Conservation (phyloP, 2,888 invertebrate genomes). For the Orthosia cruda region DNA sequence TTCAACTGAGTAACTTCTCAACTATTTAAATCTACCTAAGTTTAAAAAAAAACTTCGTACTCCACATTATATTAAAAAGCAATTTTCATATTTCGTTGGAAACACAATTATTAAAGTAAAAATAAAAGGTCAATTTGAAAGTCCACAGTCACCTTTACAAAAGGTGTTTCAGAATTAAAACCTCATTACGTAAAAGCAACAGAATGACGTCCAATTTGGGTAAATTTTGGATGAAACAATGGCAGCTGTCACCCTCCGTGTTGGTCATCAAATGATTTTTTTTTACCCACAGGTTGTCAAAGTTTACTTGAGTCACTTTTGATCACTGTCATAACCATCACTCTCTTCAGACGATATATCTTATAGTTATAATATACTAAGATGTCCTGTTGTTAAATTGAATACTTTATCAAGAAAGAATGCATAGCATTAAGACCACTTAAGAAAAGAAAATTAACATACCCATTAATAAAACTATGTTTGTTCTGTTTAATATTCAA, state of each 20-base stretch:
- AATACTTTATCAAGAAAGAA: neutral
- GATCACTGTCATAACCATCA: neutral
- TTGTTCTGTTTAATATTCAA: conserved; percentile 33
- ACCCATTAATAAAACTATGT: neutral
- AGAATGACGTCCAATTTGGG: conserved; percentile 72
- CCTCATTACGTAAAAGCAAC: conserved; percentile 72
- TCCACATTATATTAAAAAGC: conserved; percentile 53
- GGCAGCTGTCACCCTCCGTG: conserved; percentile 68
- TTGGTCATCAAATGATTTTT: conserved; percentile 45
- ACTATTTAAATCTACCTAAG: conserved; percentile 45
- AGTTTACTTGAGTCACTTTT: conserved; percentile 22
- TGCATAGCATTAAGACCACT: neutral
- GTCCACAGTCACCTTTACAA: conserved; percentile 62
- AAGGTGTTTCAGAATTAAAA: conserved; percentile 76
- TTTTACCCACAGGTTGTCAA: conserved; percentile 28
- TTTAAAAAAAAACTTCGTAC: conserved; percentile 37
- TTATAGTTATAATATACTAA: too few relatives aligned
- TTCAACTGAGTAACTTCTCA: conserved; percentile 30
- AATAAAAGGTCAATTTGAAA: conserved; percentile 54
- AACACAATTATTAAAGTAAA: conserved; percentile 51
- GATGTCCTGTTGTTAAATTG: neutral
- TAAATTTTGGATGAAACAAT: conserved; percentile 72
- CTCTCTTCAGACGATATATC: neutral
- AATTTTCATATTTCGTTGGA: conserved; percentile 51
- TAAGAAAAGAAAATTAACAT: conserved; percentile 19